Evolutionary conservation across 2,888 invertebrate species (phyloP).

Genomic region (Plebejus argus): DNA sequence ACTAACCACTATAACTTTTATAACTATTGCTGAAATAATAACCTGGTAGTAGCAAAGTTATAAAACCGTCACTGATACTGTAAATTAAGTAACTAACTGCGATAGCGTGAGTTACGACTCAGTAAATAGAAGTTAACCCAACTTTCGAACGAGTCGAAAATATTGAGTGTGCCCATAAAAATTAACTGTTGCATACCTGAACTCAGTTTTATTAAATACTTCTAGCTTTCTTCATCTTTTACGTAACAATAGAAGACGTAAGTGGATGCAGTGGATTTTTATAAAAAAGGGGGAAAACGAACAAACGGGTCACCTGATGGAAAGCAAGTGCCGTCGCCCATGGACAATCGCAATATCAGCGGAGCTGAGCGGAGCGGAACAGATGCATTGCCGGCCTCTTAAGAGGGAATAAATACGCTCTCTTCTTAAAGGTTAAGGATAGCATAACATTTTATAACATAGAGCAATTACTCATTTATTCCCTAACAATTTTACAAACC

Average conservation of each 20-base stretch:
- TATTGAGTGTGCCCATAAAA: background rate
- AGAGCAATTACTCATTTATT: too few species aligned
- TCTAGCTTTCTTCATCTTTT: background rate
- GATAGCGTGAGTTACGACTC: background rate
- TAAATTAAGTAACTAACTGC: slow-evolving; percentile 10
- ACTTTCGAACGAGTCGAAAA: background rate
- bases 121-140: background rate
- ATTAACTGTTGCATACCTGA: background rate
- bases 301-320: too few species aligned
- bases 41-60: background rate
- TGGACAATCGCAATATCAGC: too few species aligned
- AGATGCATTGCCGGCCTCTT: too few species aligned
- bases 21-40: background rate
- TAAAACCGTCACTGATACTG: background rate
- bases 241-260: background rate
- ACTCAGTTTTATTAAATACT: background rate
- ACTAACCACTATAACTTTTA: background rate
- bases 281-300: too few species aligned
- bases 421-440: too few species aligned
- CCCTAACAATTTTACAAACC: too few species aligned
- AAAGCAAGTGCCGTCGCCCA: too few species aligned
- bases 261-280: background rate
- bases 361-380: too few species aligned
- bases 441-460: too few species aligned
- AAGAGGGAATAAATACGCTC: too few species aligned